Evolutionary conservation across 2,888 invertebrate species (phyloP), one percentile per base, ranked within the genome.

Genomic region (Physocephala rufipes): DNA sequence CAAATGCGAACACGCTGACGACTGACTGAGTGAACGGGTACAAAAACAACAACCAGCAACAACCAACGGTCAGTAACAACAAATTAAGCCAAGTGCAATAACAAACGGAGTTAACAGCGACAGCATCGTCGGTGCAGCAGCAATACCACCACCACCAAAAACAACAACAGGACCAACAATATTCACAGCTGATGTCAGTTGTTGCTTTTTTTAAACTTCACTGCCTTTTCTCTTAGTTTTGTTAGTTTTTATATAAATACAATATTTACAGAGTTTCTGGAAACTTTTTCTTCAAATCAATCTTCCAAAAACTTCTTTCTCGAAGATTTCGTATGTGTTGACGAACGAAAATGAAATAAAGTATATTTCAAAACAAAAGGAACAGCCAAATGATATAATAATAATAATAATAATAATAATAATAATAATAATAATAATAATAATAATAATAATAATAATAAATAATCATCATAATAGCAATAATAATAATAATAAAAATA

Each of bases 201-300:
- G 49, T 53, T 36, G 36, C 36, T 36, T 36, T 9, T 36, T 36
- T 53, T 15, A n/a, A 13, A 12, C 53, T 9, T 53, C n/a, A 21
- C 1, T 12, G 9, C 21, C 2, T 5, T 53, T 49, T 12, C 49
- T 15, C 49, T 49, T 53, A 19, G 4, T 53, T 53, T 53, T 15
- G 21, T 21, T 9, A 53, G 12, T 21, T 53, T 36, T 36, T 36
- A 36, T 21, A 53, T 12, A 53, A 53, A 21, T 53, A 7, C 2
- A 53, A 21, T 53, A 4, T 53, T 53, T 53, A 21, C 53, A n/a
- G 53, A n/a, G 21, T 53, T n/a, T 53, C 21, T 53, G 53, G 53
- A 53, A 15, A 53, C 2, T 53, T 53, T 53, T 53, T 53, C n/a
- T n/a, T n/a, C n/a, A n/a, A n/a, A 24, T 5, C 53, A 53, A 53